These are phyloP conservation scores for Dipodomys merriami DNA, from an alignment of 2,113 vertebrate genomes.

Conservation along the genomic window DNA sequence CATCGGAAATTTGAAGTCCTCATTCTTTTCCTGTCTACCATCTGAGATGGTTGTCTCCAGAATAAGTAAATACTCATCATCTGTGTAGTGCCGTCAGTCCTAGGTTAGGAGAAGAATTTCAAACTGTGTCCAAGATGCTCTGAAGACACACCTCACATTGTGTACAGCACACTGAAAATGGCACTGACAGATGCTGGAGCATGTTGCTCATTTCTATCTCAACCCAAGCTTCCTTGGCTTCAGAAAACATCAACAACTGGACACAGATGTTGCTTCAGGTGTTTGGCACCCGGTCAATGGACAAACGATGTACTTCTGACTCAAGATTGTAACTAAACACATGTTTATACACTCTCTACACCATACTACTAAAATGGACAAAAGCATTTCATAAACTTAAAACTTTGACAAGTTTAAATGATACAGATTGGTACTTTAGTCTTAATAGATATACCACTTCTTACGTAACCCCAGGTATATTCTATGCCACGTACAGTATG, in stretches of 20 bases:
- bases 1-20: constrained; percentile 70
- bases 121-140: neutral
- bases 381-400: neutral
- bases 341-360: neutral
- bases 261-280: neutral
- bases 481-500: neutral
- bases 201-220: accelerated
- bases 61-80: constrained; percentile 70
- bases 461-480: no score
- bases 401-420: neutral
- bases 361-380: neutral
- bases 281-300: neutral
- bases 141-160: neutral
- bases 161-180: neutral
- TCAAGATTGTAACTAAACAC: neutral
- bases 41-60: constrained; percentile 69
- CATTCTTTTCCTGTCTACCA: constrained; percentile 77
- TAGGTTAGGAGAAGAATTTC: constrained; percentile 65
- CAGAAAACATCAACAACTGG: no score
- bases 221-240: neutral
- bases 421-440: neutral
- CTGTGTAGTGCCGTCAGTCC: constrained; percentile 71
- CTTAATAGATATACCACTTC: no score
- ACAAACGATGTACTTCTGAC: neutral
- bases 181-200: neutral